Conservation (phyloP, 2,888 invertebrate genomes). For the Amphiduros pacificus region DNA sequence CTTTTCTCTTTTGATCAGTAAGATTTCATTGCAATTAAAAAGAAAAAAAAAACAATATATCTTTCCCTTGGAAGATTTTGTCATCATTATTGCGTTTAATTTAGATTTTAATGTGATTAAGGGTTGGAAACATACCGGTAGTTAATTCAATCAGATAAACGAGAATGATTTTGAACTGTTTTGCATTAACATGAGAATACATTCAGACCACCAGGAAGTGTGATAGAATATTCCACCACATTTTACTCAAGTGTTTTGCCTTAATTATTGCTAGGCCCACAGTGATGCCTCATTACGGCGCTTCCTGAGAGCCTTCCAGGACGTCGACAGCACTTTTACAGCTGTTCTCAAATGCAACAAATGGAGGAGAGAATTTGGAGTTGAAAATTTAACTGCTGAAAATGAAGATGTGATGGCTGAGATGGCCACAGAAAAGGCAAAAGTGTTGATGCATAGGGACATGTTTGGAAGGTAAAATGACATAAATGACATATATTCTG, state of each 20-base stretch:
- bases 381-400: conserved; percentile 66
- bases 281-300: conserved; percentile 71
- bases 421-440: conserved; percentile 67
- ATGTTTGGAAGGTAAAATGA: conserved; percentile 64
- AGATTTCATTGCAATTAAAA: too few species aligned
- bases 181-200: too few species aligned
- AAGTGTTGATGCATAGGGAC: conserved; percentile 73
- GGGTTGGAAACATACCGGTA: not conserved
- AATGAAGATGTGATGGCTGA: conserved; percentile 66
- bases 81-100: too few species aligned
- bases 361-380: conserved; percentile 77
- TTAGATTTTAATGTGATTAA: not conserved
- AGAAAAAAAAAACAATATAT: too few species aligned
- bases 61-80: too few species aligned
- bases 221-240: too few species aligned
- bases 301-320: conserved; percentile 75
- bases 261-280: conserved; percentile 63
- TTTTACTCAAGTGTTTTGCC: not conserved
- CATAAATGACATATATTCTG: not conserved
- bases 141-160: not conserved
- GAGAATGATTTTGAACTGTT: not conserved
- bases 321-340: conserved; percentile 68
- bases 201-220: too few species aligned
- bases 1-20: too few species aligned
- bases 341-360: conserved; percentile 59